A percentile compares a stretch with the other conserved stretches of the same genome.
phyloP scores from a whole-genome alignment of 2,888 invertebrate genomes.

The Trilocha varians region DNA sequence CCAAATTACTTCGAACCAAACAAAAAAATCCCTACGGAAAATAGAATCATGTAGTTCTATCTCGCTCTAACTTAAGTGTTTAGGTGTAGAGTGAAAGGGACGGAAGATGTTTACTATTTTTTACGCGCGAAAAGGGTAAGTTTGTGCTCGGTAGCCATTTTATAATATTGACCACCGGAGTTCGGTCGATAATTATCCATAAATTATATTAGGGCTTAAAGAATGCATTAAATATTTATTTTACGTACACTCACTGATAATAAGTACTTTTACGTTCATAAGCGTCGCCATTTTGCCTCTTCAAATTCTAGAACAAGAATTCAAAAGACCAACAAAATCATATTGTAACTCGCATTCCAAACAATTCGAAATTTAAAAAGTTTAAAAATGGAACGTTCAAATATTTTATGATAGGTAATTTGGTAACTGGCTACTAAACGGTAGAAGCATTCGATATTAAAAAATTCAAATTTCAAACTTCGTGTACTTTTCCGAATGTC shows the following conservation, averaged over 20 bases:
- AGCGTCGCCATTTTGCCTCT: too few relatives aligned
- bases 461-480: constrained; percentile 40
- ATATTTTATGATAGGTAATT: constrained; percentile 9
- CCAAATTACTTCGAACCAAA: not conserved
- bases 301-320: not conserved
- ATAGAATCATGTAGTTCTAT: not conserved
- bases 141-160: not conserved
- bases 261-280: too few relatives aligned
- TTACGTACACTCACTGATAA: not conserved
- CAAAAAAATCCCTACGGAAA: not conserved
- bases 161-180: not conserved
- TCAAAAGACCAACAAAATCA: not conserved
- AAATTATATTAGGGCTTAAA: not conserved
- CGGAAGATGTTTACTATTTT: not conserved
- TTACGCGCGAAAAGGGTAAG: not conserved
- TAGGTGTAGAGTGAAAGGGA: not conserved
- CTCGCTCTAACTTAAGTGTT: not conserved
- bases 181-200: not conserved
- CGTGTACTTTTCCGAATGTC: constrained; percentile 53
- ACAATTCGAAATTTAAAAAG: constrained; percentile 3
- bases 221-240: not conserved
- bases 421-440: constrained; percentile 20
- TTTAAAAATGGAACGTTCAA: constrained; percentile 5
- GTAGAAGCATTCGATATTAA: constrained; percentile 28
- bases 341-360: not conserved